These are phyloP conservation scores for Chaetodon auriga DNA, from an alignment of 2,113 vertebrate species.

Conservation along the genomic window DNA sequence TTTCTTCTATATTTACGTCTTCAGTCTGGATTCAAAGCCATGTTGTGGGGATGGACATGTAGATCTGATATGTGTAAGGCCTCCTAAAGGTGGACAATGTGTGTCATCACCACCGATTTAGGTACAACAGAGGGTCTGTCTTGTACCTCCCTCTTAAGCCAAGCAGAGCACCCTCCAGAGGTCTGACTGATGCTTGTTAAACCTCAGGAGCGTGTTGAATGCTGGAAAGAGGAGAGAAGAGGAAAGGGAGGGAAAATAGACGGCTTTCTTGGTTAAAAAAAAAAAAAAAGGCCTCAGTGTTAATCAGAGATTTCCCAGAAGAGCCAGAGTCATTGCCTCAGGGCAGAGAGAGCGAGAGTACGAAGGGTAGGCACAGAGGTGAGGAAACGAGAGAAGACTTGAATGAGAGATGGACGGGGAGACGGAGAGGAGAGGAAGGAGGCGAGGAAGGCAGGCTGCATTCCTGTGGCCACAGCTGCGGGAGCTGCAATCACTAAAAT, in stretches of 20 bases:
- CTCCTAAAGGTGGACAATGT: slow-evolving; percentile 43
- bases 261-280: slow-evolving; percentile 38
- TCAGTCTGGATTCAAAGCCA: background rate
- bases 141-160: slow-evolving; percentile 13
- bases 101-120: slow-evolving; percentile 53
- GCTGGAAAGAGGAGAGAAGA: slow-evolving; percentile 42
- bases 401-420: slow-evolving; percentile 69
- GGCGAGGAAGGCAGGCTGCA: slow-evolving; percentile 69
- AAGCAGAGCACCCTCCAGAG: slow-evolving; percentile 41
- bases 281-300: slow-evolving; percentile 67
- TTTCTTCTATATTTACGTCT: background rate
- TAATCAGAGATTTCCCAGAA: slow-evolving; percentile 79
- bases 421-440: slow-evolving; percentile 69
- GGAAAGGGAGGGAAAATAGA: slow-evolving; percentile 37
- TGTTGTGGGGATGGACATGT: background rate
- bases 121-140: slow-evolving; percentile 58
- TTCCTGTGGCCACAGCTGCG: slow-evolving; percentile 85
- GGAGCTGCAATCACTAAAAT: slow-evolving; percentile 83
- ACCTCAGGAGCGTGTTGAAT: slow-evolving; percentile 55
- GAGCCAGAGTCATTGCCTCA: slow-evolving; percentile 68
- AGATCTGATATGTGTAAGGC: background rate
- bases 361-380: slow-evolving; percentile 63
- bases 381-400: slow-evolving; percentile 77
- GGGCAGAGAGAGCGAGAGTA: slow-evolving; percentile 58
- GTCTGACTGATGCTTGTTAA: slow-evolving; percentile 51